A percentile compares a stretch with the other conserved stretches of the same genome.
phyloP scores from a whole-genome alignment of 2,113 vertebrate genomes.

The Macaca mulatta region DNA sequence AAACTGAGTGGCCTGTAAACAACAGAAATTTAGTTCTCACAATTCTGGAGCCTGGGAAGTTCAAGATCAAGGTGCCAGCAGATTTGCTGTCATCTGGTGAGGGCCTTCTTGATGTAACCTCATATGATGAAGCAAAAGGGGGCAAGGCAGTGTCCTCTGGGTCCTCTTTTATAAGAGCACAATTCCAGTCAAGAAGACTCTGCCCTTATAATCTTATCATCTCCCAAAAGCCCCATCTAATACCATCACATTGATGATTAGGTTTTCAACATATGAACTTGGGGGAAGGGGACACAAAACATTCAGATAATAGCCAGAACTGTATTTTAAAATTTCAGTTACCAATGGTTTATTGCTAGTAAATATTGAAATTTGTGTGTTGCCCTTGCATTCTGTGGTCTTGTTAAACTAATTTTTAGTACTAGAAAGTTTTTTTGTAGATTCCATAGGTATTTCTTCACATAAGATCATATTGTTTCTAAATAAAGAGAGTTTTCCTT shows the following conservation, averaged over 20 bases:
- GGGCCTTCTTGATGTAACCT: background rate
- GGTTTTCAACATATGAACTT: background rate
- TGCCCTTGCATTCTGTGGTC: background rate
- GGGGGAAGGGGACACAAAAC: background rate
- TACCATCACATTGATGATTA: background rate
- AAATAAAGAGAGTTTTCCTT: background rate
- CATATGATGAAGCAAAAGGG: background rate
- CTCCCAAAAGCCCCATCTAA: background rate
- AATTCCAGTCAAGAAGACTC: no score
- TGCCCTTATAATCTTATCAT: background rate
- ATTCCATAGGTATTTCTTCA: background rate
- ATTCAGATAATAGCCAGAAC: background rate
- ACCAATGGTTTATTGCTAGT: background rate
- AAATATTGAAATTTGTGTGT: background rate
- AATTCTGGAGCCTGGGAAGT: no score
- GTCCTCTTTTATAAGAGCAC: background rate
- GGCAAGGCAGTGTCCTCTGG: background rate
- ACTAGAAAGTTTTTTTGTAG: background rate
- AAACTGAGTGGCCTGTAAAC: background rate
- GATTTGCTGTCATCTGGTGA: background rate
- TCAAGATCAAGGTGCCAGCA: background rate
- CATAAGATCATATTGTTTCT: background rate
- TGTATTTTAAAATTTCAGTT: background rate
- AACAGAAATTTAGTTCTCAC: background rate
- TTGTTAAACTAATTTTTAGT: background rate